Base-by-base conservation (phyloP, 2,113 vertebrate species). In the Tupaia chinensis region DNA sequence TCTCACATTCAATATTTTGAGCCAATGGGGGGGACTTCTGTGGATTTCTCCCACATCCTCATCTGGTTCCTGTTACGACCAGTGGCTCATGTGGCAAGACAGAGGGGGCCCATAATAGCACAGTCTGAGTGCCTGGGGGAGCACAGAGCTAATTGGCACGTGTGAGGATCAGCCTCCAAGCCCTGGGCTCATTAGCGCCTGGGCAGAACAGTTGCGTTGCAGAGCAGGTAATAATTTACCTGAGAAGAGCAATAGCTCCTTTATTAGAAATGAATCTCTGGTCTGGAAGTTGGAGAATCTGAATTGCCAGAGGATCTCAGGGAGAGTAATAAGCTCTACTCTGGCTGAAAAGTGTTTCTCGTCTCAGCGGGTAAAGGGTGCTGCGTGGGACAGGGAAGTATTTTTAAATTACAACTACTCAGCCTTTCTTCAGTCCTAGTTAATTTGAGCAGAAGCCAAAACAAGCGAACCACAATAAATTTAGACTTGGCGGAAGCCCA, bases 101-200 rank as follows among this genome's bases (percentile, higher is more conserved):
- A 63, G 29, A 56, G 16, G 11, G 0, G 1, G 56, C 7, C 12
- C 22, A 60, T 53, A 20, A 60, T 4, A 29, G 60, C 20, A 15
- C 93, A 53, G 54, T 15, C 69, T 60, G 56, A 63, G 54, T 44
- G 53, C 56, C 3, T 5, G 60, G 11, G 77, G 91, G 56, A 80
- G 32, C 76, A 61, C 9, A 23, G 53, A 95, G 68, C 65, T 89
- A 94, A 92, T 70, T 93, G 91, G 83, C 53, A 25, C 58, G 29
- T 60, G 44, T 92, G 95, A 95, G 89, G 85, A 91, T 68, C 10
- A 53, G 93, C 87, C 81, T 27, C 25, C 34, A 60, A 72, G 73
- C 83, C n/a, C 84, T 53, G 83, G 66, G 87, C 87, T 98, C 92
- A 92, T 93, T 84, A 93, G 20, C 61, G 66, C 77, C 72, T 61